phyloP scores from a whole-genome alignment of 2,113 vertebrate species.

The Pachyramphus minor region DNA sequence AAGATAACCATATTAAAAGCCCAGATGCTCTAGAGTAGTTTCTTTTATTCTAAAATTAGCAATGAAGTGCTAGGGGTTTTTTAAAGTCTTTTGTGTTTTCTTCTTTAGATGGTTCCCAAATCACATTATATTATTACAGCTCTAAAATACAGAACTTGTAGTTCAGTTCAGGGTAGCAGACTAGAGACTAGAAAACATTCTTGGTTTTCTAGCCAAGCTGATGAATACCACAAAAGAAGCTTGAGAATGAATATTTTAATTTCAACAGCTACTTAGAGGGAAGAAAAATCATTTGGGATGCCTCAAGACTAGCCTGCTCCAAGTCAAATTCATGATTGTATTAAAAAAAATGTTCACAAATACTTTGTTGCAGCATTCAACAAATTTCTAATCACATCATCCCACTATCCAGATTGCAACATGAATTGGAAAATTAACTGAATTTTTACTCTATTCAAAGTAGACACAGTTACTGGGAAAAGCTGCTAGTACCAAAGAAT shows the following conservation, averaged over 20 bases:
- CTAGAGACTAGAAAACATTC: background rate
- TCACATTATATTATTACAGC: background rate
- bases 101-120: background rate
- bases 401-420: background rate
- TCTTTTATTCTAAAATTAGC: background rate
- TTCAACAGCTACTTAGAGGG: background rate
- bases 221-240: background rate
- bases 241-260: background rate
- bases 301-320: background rate
- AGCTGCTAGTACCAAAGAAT: background rate
- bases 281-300: background rate
- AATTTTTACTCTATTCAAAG: background rate
- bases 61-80: accelerated
- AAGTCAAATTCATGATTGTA: background rate
- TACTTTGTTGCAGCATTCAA: background rate
- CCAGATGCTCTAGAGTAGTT: background rate
- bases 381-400: background rate
- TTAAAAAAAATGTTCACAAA: background rate
- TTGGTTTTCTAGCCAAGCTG: background rate
- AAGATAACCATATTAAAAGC: background rate
- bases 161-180: background rate
- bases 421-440: background rate
- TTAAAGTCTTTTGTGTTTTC: background rate
- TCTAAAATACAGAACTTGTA: background rate
- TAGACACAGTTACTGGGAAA: background rate